These are phyloP conservation scores for Clinocottus analis DNA, from an alignment of 2,113 vertebrate genomes.

Conservation along the genomic window DNA sequence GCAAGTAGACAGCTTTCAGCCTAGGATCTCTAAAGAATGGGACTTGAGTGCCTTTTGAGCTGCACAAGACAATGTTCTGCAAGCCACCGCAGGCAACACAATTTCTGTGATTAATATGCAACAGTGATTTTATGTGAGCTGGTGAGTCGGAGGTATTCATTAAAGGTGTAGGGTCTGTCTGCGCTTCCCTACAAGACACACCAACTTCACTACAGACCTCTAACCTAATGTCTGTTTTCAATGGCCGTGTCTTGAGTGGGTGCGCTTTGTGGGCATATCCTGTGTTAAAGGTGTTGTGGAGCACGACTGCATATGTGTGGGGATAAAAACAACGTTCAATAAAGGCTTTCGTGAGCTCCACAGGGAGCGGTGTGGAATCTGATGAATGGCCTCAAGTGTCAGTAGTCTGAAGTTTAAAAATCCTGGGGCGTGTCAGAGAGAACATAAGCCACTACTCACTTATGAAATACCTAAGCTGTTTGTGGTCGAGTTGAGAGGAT, in stretches of 20 bases:
- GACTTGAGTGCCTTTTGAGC: slow-evolving; percentile 37
- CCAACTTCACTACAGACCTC: too few relatives aligned
- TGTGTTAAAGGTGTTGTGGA: too few relatives aligned
- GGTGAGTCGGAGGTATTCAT: neutral
- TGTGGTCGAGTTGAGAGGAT: too few relatives aligned
- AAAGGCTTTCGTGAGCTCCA: slow-evolving; percentile 3
- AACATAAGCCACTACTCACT: neutral
- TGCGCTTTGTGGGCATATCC: too few relatives aligned
- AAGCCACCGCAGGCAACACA: neutral
- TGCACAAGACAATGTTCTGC: neutral
- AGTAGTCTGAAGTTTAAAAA: neutral
- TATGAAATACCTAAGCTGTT: too few relatives aligned
- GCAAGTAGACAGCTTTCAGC: neutral
- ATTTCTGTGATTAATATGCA: neutral
- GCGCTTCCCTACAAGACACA: too few relatives aligned
- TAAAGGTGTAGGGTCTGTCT: too few relatives aligned
- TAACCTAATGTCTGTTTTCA: neutral
- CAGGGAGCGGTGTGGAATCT: neutral
- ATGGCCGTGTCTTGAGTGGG: too few relatives aligned
- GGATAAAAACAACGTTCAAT: too few relatives aligned
- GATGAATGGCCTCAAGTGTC: neutral
- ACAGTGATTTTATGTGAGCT: neutral
- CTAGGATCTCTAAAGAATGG: neutral
- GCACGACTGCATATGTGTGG: too few relatives aligned
- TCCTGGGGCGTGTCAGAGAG: too few relatives aligned